Conservation (phyloP, 2,888 invertebrate species). For the Hypsopygia costalis region DNA sequence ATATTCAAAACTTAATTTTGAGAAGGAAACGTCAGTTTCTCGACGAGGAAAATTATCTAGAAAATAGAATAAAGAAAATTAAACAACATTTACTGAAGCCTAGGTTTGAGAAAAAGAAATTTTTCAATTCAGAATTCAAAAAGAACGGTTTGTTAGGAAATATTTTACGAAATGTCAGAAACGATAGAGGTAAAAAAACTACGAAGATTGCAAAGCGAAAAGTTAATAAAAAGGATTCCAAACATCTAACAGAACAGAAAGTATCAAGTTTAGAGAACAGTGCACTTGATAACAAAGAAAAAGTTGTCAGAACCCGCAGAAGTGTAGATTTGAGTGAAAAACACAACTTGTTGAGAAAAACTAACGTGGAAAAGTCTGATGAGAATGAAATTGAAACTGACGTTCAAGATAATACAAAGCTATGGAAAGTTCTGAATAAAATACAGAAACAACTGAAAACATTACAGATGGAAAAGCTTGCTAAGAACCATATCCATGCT, state of each 20-base stretch:
- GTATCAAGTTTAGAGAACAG: slow-evolving; percentile 14
- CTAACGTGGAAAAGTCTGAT: slow-evolving; percentile 21
- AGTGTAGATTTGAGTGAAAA: slow-evolving; percentile 18
- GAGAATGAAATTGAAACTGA: slow-evolving; percentile 47
- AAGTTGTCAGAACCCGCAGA: slow-evolving; percentile 17
- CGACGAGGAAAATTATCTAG: slow-evolving; percentile 4
- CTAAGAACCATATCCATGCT: slow-evolving; percentile 19
- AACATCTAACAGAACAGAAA: slow-evolving; percentile 13
- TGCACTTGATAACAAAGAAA: slow-evolving; percentile 16
- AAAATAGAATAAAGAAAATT: slow-evolving; percentile 17
- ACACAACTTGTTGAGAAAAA: slow-evolving; percentile 17
- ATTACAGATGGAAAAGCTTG: slow-evolving; percentile 30
- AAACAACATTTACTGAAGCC: slow-evolving; percentile 23
- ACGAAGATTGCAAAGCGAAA: slow-evolving; percentile 8
- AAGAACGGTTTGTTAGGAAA: slow-evolving; percentile 28
- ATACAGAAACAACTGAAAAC: slow-evolving; percentile 42
- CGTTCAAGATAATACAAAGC: slow-evolving; percentile 31
- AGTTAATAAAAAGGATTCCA: slow-evolving; percentile 15
- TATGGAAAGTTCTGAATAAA: slow-evolving; percentile 45
- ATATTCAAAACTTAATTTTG: background rate
- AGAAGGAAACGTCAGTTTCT: slow-evolving; percentile 2
- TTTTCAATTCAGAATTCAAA: slow-evolving; percentile 22
- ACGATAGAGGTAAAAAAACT: slow-evolving; percentile 21
- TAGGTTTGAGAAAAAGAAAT: slow-evolving; percentile 17
- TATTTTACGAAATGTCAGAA: slow-evolving; percentile 22